Percentiles rank a stretch among this genome's conserved stretches.
Evolutionary conservation across 2,113 vertebrate species (phyloP).

Genomic region (Hipposideros armiger): DNA sequence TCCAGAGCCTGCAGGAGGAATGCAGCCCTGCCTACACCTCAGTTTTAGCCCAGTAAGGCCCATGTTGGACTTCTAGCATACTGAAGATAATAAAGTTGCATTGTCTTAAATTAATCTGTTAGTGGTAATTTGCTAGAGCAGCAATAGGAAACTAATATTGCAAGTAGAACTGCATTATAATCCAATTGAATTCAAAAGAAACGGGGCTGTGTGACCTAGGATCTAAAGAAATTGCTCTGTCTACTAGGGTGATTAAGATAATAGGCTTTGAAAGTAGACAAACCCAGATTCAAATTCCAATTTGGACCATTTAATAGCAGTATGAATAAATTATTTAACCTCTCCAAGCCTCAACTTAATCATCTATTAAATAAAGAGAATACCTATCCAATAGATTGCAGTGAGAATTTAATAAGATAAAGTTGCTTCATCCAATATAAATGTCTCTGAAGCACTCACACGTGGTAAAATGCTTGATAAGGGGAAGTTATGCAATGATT

Average conservation of each 20-base stretch:
- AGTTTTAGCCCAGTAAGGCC: background rate
- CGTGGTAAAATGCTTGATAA: background rate
- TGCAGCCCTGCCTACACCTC: background rate
- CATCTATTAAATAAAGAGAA: slow-evolving; percentile 7
- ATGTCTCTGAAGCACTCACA: background rate
- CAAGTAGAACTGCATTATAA: background rate
- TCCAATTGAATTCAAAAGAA: background rate
- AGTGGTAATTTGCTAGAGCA: background rate
- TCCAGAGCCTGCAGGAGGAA: background rate
- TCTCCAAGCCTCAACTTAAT: background rate
- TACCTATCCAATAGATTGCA: background rate
- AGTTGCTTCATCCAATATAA: background rate
- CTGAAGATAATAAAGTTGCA: background rate
- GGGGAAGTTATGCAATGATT: background rate
- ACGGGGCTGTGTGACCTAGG: too few species aligned
- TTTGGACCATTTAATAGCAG: background rate
- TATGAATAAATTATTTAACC: background rate
- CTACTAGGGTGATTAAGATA: background rate
- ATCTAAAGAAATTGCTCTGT: background rate
- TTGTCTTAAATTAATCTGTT: background rate
- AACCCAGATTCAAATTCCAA: background rate
- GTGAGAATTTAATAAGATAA: slow-evolving; percentile 6
- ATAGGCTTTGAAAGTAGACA: background rate
- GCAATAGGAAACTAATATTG: background rate
- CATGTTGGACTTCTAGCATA: background rate